Conservation (phyloP, 2,888 invertebrate genomes). For the Nomada lathburiana region DNA sequence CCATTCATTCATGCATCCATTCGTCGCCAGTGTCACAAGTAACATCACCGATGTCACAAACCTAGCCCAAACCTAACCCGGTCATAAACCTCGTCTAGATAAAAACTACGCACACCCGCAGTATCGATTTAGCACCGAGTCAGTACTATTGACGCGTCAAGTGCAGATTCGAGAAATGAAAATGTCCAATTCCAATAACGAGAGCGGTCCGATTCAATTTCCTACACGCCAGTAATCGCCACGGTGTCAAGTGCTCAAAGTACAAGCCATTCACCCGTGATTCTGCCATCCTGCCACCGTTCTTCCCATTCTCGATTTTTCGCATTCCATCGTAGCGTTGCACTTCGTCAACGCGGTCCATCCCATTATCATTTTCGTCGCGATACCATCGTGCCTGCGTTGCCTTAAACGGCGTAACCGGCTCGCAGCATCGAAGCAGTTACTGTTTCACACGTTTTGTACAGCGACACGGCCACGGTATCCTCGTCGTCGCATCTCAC, state of each 20-base stretch:
- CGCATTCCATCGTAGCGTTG: not conserved
- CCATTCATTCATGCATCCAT: no score
- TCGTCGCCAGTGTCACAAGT: no score
- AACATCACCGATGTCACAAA: no score
- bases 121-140: no score
- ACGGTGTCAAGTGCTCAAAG: not conserved
- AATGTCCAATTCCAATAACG: no score
- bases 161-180: not conserved
- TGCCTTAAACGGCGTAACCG: conserved; percentile 48
- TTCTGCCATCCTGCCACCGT: not conserved
- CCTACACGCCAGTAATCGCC: not conserved
- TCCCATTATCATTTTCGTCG: conserved; percentile 43
- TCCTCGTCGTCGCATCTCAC: conserved; percentile 54
- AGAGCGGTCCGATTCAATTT: no score
- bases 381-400: conserved; percentile 35
- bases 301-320: not conserved
- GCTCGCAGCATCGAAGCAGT: conserved; percentile 12
- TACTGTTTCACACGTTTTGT: conserved; percentile 51
- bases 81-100: no score
- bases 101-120: no score
- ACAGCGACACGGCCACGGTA: conserved; percentile 22
- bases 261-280: not conserved
- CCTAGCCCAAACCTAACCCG: no score
- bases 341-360: conserved; percentile 24
- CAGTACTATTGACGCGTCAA: not conserved